These are phyloP conservation scores for Megalurothrips usitatus DNA, from an alignment of 2,888 invertebrate species.

Conservation along the genomic window DNA sequence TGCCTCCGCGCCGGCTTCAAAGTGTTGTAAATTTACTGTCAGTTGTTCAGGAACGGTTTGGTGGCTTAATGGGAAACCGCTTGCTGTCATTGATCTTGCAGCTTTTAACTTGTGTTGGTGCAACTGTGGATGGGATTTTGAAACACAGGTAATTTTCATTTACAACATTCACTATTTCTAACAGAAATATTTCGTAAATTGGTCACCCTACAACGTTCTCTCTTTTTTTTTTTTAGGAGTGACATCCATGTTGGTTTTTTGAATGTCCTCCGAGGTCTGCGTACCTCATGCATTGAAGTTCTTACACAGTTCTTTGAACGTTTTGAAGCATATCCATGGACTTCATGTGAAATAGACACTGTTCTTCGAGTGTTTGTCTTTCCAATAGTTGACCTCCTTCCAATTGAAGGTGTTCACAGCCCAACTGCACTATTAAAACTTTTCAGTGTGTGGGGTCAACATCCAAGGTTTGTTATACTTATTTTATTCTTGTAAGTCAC, in stretches of 20 bases:
- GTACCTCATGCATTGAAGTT: conserved; percentile 58
- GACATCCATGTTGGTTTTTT: conserved; percentile 61
- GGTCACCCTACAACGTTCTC: neutral
- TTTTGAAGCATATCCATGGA: conserved; percentile 73
- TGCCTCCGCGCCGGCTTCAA: conserved; percentile 60
- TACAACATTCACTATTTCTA: neutral
- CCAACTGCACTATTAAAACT: conserved; percentile 78
- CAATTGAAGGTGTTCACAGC: conserved; percentile 76
- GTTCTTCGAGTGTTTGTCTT: conserved; percentile 63
- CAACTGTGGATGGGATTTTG: conserved; percentile 60
- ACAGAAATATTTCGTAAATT: neutral
- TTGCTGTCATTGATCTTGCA: conserved; percentile 66
- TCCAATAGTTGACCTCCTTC: conserved; percentile 70
- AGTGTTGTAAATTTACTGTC: conserved; percentile 70
- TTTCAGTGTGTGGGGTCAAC: conserved; percentile 73
- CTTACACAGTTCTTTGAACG: conserved; percentile 71
- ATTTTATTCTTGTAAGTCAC: conserved; percentile 28
- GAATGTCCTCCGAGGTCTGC: conserved; percentile 60
- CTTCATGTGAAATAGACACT: conserved; percentile 62
- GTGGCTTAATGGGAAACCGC: conserved; percentile 64
- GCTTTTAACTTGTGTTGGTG: conserved; percentile 64
- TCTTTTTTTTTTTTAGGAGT: conserved; percentile 40
- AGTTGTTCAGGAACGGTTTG: conserved; percentile 75
- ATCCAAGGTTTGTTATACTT: conserved; percentile 55
- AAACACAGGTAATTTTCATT: conserved; percentile 42